These are phyloP conservation scores for Cyanoderma ruficeps DNA, from an alignment of 2,113 vertebrate genomes.

Conservation along the genomic window DNA sequence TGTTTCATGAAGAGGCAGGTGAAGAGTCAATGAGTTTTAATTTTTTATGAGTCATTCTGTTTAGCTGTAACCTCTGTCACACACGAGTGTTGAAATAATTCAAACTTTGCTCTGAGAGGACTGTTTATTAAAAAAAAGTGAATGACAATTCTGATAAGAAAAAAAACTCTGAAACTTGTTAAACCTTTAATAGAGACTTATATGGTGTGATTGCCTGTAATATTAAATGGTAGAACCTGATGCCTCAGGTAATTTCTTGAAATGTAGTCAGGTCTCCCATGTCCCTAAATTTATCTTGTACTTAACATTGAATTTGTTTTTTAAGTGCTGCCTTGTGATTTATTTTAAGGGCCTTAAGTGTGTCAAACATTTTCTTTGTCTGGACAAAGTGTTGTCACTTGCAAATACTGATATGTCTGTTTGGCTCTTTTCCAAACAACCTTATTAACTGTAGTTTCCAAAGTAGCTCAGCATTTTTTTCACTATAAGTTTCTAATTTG, in stretches of 20 bases:
- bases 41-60: not conserved
- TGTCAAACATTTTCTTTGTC: not conserved
- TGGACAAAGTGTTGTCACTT: not conserved
- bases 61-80: not conserved
- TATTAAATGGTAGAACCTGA: not conserved
- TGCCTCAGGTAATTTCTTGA: not conserved
- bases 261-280: not conserved
- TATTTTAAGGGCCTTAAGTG: not conserved
- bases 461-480: not conserved
- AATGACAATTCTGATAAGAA: not conserved
- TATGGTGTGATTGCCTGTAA: not conserved
- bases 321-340: not conserved
- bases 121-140: not conserved
- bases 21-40: not conserved
- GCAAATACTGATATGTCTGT: not conserved
- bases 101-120: not conserved
- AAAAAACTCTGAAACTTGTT: not conserved
- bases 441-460: not conserved
- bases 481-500: not conserved
- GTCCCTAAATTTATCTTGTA: not conserved
- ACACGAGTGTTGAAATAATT: not conserved
- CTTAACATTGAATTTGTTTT: not conserved
- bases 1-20: not conserved
- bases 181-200: not conserved
- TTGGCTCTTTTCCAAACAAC: not conserved